phyloP scores from a whole-genome alignment of 2,888 invertebrate species.

The Euzophera pinguis region DNA sequence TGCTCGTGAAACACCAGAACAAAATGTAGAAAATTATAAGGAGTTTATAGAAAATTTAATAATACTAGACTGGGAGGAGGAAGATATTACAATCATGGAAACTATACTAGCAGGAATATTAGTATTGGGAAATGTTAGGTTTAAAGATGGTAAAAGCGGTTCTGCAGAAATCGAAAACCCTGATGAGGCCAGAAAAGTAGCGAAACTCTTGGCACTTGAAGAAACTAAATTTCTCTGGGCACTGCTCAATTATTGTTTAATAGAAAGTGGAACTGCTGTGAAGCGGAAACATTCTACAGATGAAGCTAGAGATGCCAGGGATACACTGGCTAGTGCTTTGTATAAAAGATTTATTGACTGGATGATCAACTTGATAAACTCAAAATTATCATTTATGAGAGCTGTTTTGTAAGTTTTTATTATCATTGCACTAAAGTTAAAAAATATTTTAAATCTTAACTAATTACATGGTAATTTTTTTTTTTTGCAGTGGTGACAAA shows the following conservation, averaged over 20 bases:
- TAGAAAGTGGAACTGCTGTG: constrained; percentile 86
- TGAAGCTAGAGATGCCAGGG: constrained; percentile 91
- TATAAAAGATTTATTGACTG: constrained; percentile 94
- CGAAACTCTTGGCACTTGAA: constrained; percentile 87
- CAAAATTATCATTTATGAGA: constrained; percentile 89
- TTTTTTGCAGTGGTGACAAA: constrained; percentile 86
- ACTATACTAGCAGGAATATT: constrained; percentile 87
- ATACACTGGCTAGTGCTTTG: constrained; percentile 90
- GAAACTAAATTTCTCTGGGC: constrained; percentile 92
- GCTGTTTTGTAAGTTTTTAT: constrained; percentile 90
- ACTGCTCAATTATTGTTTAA: constrained; percentile 90
- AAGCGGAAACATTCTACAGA: constrained; percentile 84
- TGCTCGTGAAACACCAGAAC: constrained; percentile 82
- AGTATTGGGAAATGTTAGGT: constrained; percentile 88
- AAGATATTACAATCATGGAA: constrained; percentile 85
- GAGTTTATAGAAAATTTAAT: constrained; percentile 82
- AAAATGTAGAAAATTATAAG: constrained; percentile 82
- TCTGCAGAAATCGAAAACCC: constrained; percentile 86
- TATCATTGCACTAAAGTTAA: not conserved
- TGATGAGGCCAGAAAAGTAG: constrained; percentile 85
- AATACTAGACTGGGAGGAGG: constrained; percentile 85
- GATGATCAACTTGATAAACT: constrained; percentile 91
- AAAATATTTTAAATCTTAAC: not conserved
- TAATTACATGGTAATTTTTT: not conserved
- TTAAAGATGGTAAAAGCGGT: constrained; percentile 83